Evolutionary conservation across 1,140 invertebrate genomes (phyloP), one percentile per base, ranked within the genome.

Genomic region (Plectrocnemia conspersa): DNA sequence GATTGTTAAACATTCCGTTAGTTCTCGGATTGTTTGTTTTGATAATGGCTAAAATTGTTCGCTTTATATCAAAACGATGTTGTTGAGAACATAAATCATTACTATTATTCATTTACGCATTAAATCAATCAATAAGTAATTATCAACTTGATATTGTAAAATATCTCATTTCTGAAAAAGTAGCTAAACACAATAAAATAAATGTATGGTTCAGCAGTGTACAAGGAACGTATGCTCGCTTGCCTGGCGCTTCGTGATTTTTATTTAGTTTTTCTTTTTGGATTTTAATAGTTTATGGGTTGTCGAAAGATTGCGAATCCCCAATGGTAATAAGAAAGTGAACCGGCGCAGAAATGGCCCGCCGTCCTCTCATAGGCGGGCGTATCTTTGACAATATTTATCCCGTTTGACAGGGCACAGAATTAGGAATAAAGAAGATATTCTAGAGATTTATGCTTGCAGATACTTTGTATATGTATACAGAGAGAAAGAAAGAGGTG

Each of bases 361-460:
- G 21, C 48, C 29, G 11, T 4, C 5, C 13, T 18, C 19, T 36
- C 13, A 40, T 38, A 52, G 40, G 50, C 50, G 35, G 35, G 35
- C 52, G 40, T 54, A 54, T 41, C 24, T 47, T 35, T 47, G 32
- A 36, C 32, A 46, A 45, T 48, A 58, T 53, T 58, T 58, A 47
- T 58, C 29, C 45, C 42, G 41, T 52, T 58, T 58, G 56, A 53
- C 56, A 58, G 50, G n/a, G 35, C 27, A 33, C 41, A 27, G 32
- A 53, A 58, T 58, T 53, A 58, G 56, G 33, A 58, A 47, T 47
- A 58, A 48, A 58, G 41, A 48, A 58, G 56, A 53, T 57, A 57
- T 36, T 41, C 35, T 29, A 22, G 42, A 49, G 54, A 56, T 56
- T 56, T 56, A 56, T 56, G 54, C 23, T 7, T 22, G 16, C n/a